Percentiles rank a stretch among this genome's conserved stretches.
These are phyloP conservation scores for Dipus sagitta DNA, from an alignment of 2,797 vertebrate species.

Conservation along the genomic window DNA sequence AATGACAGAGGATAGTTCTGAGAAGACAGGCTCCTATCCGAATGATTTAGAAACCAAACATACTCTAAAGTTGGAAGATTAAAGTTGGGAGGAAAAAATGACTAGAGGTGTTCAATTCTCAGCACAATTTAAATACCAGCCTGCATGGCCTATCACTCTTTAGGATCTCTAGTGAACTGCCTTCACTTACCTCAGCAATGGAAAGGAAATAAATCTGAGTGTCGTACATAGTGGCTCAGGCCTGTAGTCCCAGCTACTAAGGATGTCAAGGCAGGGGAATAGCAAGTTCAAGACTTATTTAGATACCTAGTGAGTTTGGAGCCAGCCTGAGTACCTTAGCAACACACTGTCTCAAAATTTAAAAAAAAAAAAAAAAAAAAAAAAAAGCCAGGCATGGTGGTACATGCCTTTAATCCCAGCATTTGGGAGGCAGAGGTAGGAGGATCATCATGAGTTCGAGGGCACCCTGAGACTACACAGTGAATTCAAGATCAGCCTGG, in stretches of 20 bases:
- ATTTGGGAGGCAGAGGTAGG: too few relatives aligned
- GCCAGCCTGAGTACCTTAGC: not conserved
- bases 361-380: not conserved
- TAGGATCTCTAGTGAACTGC: not conserved
- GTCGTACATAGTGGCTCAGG: not conserved
- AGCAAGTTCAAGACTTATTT: not conserved
- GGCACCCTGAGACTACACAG: too few relatives aligned
- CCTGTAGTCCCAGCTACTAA: not conserved
- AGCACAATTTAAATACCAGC: not conserved
- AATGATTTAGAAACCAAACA: slow-evolving; percentile 32
- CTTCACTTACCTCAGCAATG: not conserved
- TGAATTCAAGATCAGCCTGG: too few relatives aligned
- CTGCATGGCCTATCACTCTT: not conserved
- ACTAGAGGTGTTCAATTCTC: not conserved
- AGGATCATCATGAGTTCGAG: too few relatives aligned
- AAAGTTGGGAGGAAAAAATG: not conserved
- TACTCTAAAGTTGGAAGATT: not conserved
- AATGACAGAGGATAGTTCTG: not conserved
- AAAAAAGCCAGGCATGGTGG: too few relatives aligned
- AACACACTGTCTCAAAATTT: not conserved
- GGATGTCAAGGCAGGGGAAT: not conserved
- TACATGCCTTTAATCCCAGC: too few relatives aligned
- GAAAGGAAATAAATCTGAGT: not conserved
- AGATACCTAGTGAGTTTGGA: not conserved
- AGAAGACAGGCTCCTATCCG: slow-evolving; percentile 4